Conservation (phyloP, 2,888 invertebrate genomes). For the Griposia aprilina region DNA sequence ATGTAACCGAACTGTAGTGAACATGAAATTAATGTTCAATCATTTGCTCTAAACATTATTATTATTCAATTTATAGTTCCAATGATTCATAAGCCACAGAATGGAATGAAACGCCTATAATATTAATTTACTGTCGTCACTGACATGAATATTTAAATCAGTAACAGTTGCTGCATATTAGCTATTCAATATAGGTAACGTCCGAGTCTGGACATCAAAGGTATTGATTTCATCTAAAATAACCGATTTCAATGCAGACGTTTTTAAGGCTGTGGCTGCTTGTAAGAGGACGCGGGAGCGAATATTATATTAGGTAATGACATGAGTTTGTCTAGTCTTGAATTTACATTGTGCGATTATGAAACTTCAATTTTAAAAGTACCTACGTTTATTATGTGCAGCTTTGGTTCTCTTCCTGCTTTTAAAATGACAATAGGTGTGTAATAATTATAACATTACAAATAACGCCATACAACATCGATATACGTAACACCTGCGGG, state of each 20-base stretch:
- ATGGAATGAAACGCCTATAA: conserved; percentile 12
- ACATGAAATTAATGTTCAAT: conserved; percentile 27
- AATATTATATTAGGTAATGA: not conserved
- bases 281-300: not conserved
- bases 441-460: too few species aligned
- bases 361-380: not conserved
- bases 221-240: conserved; percentile 71
- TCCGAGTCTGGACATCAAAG: conserved; percentile 44
- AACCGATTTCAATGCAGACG: conserved; percentile 63
- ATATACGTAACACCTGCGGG: not conserved
- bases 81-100: conserved; percentile 26
- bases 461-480: not conserved
- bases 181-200: conserved; percentile 36
- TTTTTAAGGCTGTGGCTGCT: conserved; percentile 4
- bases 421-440: not conserved
- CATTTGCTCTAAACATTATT: conserved; percentile 6
- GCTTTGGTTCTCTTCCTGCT: not conserved
- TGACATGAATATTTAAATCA: conserved; percentile 7
- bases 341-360: not conserved
- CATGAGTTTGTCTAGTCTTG: not conserved
- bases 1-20: conserved; percentile 11
- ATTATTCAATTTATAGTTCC: conserved; percentile 31
- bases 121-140: conserved; percentile 13
- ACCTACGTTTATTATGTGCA: not conserved
- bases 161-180: conserved; percentile 30